Percentiles rank a stretch among this genome's conserved stretches.
Evolutionary conservation across 2,113 vertebrate species (phyloP).

Genomic region (Chlorodrepanis virens): DNA sequence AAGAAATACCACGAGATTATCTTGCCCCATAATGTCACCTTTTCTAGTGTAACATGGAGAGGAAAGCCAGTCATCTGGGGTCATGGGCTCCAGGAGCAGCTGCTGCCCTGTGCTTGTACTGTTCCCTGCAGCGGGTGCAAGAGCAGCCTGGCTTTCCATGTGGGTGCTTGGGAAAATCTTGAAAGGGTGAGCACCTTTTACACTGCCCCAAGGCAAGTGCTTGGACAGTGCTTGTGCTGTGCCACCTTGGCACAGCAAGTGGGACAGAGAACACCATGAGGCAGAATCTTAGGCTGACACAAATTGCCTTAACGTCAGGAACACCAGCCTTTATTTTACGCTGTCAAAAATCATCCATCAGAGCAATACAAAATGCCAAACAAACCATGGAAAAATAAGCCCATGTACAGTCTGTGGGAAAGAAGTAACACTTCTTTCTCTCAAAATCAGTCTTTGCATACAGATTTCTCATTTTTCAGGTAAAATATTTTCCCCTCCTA

Average conservation of each 20-base stretch:
- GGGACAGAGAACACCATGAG: background rate
- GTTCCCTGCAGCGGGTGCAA: background rate
- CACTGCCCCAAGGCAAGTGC: too few species aligned
- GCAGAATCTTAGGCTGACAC: background rate
- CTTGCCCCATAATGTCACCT: background rate
- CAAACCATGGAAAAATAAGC: background rate
- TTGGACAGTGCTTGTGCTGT: fast-evolving
- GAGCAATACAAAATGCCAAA: background rate
- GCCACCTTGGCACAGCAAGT: background rate
- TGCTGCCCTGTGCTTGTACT: background rate
- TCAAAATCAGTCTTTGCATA: background rate
- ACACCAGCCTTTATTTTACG: background rate
- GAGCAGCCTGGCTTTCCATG: background rate
- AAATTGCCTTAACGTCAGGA: background rate
- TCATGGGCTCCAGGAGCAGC: background rate
- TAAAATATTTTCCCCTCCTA: background rate
- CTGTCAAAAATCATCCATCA: background rate
- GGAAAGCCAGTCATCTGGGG: background rate
- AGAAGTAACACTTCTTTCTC: background rate
- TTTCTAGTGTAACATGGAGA: background rate
- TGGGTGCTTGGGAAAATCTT: background rate
- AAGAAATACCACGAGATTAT: background rate
- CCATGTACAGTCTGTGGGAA: background rate
- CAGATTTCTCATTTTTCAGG: background rate
- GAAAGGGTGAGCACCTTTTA: background rate